Evolutionary conservation across 2,888 invertebrate genomes (phyloP).

Genomic region (Drosophila nigricruria): DNA sequence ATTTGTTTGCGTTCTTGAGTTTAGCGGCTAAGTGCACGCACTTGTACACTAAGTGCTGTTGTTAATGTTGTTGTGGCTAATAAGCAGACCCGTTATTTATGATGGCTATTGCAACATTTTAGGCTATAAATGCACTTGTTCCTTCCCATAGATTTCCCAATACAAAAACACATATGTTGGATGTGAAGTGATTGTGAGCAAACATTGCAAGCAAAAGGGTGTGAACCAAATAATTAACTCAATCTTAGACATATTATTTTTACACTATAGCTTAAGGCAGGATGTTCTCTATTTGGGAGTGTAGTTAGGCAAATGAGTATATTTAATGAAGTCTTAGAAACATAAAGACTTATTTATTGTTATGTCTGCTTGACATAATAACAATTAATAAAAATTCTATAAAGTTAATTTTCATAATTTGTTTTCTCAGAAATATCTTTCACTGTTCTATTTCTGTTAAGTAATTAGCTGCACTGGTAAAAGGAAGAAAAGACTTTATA

Average conservation of each 20-base stretch:
- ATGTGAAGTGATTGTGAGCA: slow-evolving; percentile 45
- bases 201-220: slow-evolving; percentile 28
- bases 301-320: background rate
- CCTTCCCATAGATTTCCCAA: slow-evolving; percentile 58
- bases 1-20: slow-evolving; percentile 67
- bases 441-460: background rate
- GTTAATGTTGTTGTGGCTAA: slow-evolving; percentile 48
- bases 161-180: slow-evolving; percentile 19
- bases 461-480: background rate
- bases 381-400: background rate
- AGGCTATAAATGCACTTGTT: slow-evolving; percentile 66
- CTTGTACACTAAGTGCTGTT: slow-evolving; percentile 62
- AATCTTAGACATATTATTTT: slow-evolving; percentile 4
- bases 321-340: background rate
- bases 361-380: too few species aligned
- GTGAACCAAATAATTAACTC: slow-evolving; percentile 31
- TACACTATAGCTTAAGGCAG: background rate
- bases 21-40: slow-evolving; percentile 68
- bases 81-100: slow-evolving; percentile 70
- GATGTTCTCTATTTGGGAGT: background rate
- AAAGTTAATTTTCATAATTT: background rate
- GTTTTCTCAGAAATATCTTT: background rate
- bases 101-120: slow-evolving; percentile 59
- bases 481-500: background rate
- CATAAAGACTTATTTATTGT: too few species aligned